Percentiles rank a stretch among this genome's conserved stretches.
phyloP scores from a whole-genome alignment of 2,113 vertebrate species.

The Balaeniceps rex region DNA sequence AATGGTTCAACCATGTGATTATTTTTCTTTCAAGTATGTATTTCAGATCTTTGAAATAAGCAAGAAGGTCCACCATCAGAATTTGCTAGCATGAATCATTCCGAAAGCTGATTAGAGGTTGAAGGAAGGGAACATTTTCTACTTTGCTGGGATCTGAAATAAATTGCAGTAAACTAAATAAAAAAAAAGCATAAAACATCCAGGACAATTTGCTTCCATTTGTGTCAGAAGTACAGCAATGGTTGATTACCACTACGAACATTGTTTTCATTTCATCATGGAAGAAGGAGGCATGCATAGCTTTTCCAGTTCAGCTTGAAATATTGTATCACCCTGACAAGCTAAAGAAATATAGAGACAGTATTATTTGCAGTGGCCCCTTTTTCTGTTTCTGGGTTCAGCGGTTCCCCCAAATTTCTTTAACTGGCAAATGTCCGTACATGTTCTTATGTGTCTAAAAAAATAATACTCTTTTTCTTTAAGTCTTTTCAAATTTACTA shows the following conservation, averaged over 20 bases:
- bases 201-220: neutral
- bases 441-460: neutral
- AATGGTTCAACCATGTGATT: neutral
- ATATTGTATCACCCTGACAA: neutral
- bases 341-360: neutral
- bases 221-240: neutral
- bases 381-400: neutral
- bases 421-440: neutral
- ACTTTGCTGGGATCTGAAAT: neutral
- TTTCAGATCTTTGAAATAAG: neutral
- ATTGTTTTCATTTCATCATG: neutral
- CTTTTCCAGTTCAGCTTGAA: neutral
- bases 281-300: neutral
- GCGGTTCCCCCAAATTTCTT: neutral
- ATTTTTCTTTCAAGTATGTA: neutral
- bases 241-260: neutral
- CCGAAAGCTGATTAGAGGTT: neutral
- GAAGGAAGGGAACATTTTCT: neutral
- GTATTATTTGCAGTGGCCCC: neutral
- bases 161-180: neutral
- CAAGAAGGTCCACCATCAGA: neutral
- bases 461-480: neutral
- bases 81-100: neutral
- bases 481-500: neutral
- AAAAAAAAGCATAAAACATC: neutral